Conservation (phyloP, 2,797 vertebrate genomes). For the Enteromius argenteus region DNA sequence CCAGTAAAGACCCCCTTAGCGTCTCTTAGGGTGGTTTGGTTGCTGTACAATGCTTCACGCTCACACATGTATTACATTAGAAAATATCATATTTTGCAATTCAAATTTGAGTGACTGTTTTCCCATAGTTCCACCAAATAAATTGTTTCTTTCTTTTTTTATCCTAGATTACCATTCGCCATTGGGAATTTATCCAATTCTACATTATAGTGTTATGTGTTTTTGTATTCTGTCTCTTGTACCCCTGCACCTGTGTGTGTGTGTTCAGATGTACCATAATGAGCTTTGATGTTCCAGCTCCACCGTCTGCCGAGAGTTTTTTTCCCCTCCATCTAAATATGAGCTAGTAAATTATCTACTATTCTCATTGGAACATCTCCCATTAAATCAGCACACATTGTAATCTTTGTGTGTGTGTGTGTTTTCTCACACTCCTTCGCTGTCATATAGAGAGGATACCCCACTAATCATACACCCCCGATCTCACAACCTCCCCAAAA, state of each 20-base stretch:
- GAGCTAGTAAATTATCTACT: constrained; percentile 50
- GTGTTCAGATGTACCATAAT: constrained; percentile 39
- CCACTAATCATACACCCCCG: constrained; percentile 80
- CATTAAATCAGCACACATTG: constrained; percentile 64
- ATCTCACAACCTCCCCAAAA: constrained; percentile 56
- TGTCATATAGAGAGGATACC: constrained; percentile 67
- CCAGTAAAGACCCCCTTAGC: not conserved
- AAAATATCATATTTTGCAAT: constrained; percentile 9
- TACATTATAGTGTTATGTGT: constrained; percentile 34
- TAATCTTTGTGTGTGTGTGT: constrained; percentile 28
- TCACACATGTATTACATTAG: not conserved
- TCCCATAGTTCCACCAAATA: not conserved
- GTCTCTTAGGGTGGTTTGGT: not conserved
- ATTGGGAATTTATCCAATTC: not conserved
- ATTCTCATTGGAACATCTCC: constrained; percentile 48
- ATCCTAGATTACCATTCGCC: not conserved
- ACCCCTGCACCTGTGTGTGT: constrained; percentile 12
- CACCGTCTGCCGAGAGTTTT: constrained; percentile 28
- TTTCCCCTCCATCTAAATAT: constrained; percentile 40
- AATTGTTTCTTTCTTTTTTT: not conserved
- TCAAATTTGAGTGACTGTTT: not conserved
- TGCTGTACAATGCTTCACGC: not conserved
- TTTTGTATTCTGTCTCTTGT: constrained; percentile 42
- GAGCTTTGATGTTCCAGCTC: constrained; percentile 46
- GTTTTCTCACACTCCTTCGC: constrained; percentile 43